Base-by-base conservation (phyloP, 2,113 vertebrate genomes). In the Oreochromis niloticus region DNA sequence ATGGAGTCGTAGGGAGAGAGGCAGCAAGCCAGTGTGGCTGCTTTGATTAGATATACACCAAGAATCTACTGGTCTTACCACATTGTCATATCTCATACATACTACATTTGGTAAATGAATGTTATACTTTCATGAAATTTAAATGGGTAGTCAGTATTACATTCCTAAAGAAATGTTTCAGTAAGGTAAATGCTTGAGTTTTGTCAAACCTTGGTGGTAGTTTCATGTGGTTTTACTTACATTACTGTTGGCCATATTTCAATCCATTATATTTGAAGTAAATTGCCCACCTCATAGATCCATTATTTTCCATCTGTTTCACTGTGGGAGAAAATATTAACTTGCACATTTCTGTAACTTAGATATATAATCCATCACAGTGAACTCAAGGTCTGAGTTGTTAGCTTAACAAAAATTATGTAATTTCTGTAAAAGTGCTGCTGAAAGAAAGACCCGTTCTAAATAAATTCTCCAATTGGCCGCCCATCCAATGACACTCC, bases 1-100 rank as follows among this genome's bases (percentile, higher is more conserved):
- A 94, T 92, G 71, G 90, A 91, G 93, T 87, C 80, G 32, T 75
- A 80, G 85, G 81, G 87, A 89, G 89, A 78, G 81, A 79, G 88
- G 87, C 85, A 89, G 59, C 78, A 79, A 56, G 80, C 30, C 89
- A 73, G 68, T 66, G 87, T 71, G 41, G 78, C 82, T 16, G 63
- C 83, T 90, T 52, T 88, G 85, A 91, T 82, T 89, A 80, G 34
- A 82, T 68, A 85, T 87, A 88, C 88, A 82, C 68, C 41, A 39
- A 73, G 34, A 75, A 16, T 63, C 83, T 32, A 16, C 80, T 73
- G 34, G 56, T 59, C 34, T 56, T 83, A 39, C 78, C 27, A 56
- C 19, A 22, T 17, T 22, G 46, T 88, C 71, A 79, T 41, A 39
- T 75, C 43, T 75, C 24, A 46, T 82, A 48, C n/a, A 81, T 32